Percentiles rank a stretch among this genome's conserved stretches.
Evolutionary conservation across 2,113 vertebrate genomes (phyloP).

Genomic region (Porphyrio hochstetteri): DNA sequence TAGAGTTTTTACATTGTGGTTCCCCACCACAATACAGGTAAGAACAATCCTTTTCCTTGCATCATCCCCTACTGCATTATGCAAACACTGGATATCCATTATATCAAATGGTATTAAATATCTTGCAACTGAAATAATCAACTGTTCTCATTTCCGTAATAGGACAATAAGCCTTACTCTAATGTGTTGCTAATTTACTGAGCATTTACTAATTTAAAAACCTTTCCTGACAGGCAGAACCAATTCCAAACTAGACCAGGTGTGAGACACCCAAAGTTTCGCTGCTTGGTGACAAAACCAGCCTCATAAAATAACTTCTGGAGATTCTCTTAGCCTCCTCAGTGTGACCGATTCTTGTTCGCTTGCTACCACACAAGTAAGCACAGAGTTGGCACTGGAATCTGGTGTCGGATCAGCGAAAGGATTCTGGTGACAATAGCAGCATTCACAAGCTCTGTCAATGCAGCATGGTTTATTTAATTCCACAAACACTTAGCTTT

Average conservation of each 20-base stretch:
- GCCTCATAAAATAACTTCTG: background rate
- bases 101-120: background rate
- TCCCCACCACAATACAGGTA: background rate
- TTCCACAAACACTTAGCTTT: constrained; percentile 61
- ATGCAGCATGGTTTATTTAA: constrained; percentile 53
- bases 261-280: background rate
- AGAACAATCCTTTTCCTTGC: background rate
- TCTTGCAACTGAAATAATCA: background rate
- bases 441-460: constrained; percentile 46
- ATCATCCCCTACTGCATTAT: background rate
- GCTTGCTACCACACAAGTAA: background rate
- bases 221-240: background rate
- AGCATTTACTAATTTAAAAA: background rate
- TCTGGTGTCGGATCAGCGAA: background rate
- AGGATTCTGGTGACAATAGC: constrained; percentile 47
- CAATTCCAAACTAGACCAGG: background rate
- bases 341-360: background rate
- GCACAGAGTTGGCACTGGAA: background rate
- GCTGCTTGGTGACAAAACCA: background rate
- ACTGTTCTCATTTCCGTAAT: background rate
- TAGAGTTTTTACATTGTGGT: background rate
- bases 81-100: background rate
- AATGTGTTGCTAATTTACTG: background rate
- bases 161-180: background rate
- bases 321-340: background rate